Percentiles rank a stretch among this genome's conserved stretches.
Evolutionary conservation across 1,140 invertebrate genomes (phyloP).

Genomic region (Cydia strobilella): DNA sequence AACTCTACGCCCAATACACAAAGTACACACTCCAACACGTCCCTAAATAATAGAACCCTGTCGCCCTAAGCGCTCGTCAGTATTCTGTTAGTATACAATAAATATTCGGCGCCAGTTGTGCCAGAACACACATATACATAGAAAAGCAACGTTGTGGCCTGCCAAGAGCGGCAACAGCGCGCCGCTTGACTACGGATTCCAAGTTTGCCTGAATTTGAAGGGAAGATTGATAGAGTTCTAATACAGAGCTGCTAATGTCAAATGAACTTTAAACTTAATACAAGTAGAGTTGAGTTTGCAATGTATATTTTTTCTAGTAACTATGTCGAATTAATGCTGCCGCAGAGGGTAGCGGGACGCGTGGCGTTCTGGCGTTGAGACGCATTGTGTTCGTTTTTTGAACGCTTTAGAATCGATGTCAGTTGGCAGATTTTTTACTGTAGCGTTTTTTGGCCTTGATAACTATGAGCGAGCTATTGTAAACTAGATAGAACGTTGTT

Average conservation of each 20-base stretch:
- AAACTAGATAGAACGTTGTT: slow-evolving; percentile 1
- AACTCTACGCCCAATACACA: slow-evolving; percentile 52
- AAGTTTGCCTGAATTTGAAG: slow-evolving; percentile 63
- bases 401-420: slow-evolving; percentile 76
- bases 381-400: slow-evolving; percentile 76
- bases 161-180: slow-evolving; percentile 74
- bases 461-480: neutral
- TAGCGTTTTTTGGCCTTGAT: slow-evolving; percentile 77
- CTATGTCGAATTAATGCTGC: slow-evolving; percentile 48
- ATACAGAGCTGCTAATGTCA: slow-evolving; percentile 4
- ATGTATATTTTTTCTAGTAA: slow-evolving; percentile 35
- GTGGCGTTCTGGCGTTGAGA: slow-evolving; percentile 50
- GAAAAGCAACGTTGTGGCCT: slow-evolving; percentile 59
- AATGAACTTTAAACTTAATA: neutral
- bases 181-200: slow-evolving; percentile 61
- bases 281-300: slow-evolving; percentile 41
- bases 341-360: slow-evolving; percentile 73
- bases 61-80: slow-evolving; percentile 70
- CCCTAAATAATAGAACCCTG: slow-evolving; percentile 59
- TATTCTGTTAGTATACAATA: slow-evolving; percentile 80
- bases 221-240: slow-evolving; percentile 57
- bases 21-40: slow-evolving; percentile 50
- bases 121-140: slow-evolving; percentile 77
- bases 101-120: slow-evolving; percentile 79
- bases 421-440: slow-evolving; percentile 79